phyloP scores from a whole-genome alignment of 1,140 invertebrate genomes.

The Parapsyche elsis region DNA sequence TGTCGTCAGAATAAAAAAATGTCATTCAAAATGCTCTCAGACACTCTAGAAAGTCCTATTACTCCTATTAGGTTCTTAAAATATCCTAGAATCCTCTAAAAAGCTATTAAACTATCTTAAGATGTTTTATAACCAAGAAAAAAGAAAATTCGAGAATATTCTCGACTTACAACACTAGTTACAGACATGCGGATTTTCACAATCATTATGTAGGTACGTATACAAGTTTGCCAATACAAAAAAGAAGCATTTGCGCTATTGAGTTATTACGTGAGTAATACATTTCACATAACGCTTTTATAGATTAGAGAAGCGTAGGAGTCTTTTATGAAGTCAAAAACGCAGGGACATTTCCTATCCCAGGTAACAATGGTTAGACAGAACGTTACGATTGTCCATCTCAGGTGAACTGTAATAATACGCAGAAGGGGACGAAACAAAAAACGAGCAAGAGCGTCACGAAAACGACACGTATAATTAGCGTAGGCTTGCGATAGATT shows the following conservation, averaged over 20 bases:
- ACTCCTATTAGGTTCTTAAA: too few species aligned
- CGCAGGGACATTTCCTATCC: background rate
- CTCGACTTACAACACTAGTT: too few species aligned
- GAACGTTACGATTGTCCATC: background rate
- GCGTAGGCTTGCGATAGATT: slow-evolving; percentile 26
- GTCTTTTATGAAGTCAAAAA: background rate
- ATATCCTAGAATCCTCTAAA: too few species aligned
- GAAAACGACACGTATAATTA: slow-evolving; percentile 36
- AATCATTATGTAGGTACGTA: too few species aligned
- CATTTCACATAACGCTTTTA: background rate
- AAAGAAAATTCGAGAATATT: too few species aligned
- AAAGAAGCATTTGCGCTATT: background rate
- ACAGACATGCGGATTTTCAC: too few species aligned
- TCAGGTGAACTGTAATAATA: background rate
- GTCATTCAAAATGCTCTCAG: too few species aligned
- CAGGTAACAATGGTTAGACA: slow-evolving; percentile 1
- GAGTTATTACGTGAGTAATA: slow-evolving; percentile 1
- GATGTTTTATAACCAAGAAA: too few species aligned
- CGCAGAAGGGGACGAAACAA: too few species aligned
- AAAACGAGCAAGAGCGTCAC: background rate
- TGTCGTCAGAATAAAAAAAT: too few species aligned
- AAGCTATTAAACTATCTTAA: too few species aligned
- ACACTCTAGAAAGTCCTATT: too few species aligned
- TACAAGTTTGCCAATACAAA: background rate
- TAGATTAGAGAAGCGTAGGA: background rate